A percentile compares a stretch with the other conserved stretches of the same genome.
phyloP scores from a whole-genome alignment of 2,888 invertebrate species.

The Tridacna gigas region DNA sequence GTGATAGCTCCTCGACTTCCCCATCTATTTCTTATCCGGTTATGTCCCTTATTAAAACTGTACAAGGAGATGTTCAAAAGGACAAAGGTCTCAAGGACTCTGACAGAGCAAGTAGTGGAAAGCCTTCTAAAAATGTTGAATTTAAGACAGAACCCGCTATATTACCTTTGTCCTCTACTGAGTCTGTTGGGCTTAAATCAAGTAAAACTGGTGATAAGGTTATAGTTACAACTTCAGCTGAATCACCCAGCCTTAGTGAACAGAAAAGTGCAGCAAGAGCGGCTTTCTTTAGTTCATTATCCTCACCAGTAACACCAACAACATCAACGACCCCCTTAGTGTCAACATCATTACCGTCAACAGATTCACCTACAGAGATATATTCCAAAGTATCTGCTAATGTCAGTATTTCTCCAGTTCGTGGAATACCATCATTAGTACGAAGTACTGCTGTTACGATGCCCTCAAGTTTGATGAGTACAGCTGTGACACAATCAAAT shows the following conservation, averaged over 20 bases:
- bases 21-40: constrained; percentile 62
- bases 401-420: constrained; percentile 34
- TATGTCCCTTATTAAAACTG: constrained; percentile 56
- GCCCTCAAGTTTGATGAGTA: constrained; percentile 46
- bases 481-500: constrained; percentile 42
- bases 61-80: constrained; percentile 40
- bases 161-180: constrained; percentile 53
- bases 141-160: constrained; percentile 59
- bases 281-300: constrained; percentile 76
- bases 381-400: constrained; percentile 39
- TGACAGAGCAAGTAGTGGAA: constrained; percentile 28
- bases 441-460: constrained; percentile 56
- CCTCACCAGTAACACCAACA: constrained; percentile 72
- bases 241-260: constrained; percentile 51
- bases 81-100: constrained; percentile 8
- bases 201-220: constrained; percentile 26
- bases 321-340: constrained; percentile 49
- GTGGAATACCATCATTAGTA: constrained; percentile 50
- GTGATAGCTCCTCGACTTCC: constrained; percentile 50
- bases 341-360: constrained; percentile 41
- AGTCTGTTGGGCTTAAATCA: constrained; percentile 32
- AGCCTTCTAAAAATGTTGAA: constrained; percentile 47
- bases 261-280: constrained; percentile 73
- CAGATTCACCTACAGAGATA: constrained; percentile 60
- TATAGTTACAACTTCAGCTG: constrained; percentile 51